These are phyloP conservation scores for Synanthedon vespiformis DNA, from an alignment of 2,888 invertebrate species.

Conservation along the genomic window DNA sequence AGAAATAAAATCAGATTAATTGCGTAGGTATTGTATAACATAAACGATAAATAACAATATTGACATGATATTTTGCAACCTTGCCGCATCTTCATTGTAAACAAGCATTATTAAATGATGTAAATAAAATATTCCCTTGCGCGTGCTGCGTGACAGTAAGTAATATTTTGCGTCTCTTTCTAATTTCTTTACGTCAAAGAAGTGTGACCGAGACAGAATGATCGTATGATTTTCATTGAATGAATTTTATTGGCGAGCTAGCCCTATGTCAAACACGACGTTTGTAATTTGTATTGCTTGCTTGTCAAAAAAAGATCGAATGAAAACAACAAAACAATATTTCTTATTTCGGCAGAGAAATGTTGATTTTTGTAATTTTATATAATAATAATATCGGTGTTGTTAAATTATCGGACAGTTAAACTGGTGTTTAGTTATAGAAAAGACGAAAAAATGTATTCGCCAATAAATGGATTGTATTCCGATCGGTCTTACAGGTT, in stretches of 20 bases:
- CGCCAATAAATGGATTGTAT: conserved; percentile 54
- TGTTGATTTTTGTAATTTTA: conserved; percentile 23
- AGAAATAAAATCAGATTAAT: no score
- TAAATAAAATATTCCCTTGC: not conserved
- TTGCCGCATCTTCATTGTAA: not conserved
- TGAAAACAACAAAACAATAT: not conserved
- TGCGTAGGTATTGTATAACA: no score
- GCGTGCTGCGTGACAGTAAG: no score
- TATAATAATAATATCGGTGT: conserved; percentile 9
- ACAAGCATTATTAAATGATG: not conserved
- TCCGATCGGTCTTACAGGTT: conserved; percentile 56
- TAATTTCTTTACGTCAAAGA: conserved; percentile 1
- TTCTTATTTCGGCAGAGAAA: conserved; percentile 26
- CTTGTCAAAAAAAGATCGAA: conserved; percentile 29
- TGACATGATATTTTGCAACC: not conserved
- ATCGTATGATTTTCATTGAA: conserved; percentile 58
- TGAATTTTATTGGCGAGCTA: conserved; percentile 32
- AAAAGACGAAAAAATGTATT: conserved; percentile 38
- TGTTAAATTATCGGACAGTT: conserved; percentile 9
- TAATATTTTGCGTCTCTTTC: not conserved
- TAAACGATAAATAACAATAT: not conserved
- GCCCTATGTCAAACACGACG: no score
- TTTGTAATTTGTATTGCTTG: no score
- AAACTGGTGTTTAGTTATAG: conserved; percentile 15
- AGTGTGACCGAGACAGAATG: conserved; percentile 25